phyloP scores from a whole-genome alignment of 1,140 invertebrate species.

The Drosophila equinoxialis region DNA sequence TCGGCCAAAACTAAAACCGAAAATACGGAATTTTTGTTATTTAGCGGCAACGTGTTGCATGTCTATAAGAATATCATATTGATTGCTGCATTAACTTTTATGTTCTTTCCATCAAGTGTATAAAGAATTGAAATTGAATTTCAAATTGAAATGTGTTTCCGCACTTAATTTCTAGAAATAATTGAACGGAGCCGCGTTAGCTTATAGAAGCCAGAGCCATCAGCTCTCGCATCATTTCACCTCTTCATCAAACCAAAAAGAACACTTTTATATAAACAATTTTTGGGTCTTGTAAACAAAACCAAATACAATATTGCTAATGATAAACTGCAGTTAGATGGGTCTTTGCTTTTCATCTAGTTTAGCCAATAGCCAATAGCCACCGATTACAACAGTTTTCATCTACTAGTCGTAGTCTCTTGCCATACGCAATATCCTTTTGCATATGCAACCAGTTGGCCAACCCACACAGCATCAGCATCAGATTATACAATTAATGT shows the following conservation, averaged over 20 bases:
- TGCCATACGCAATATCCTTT: conserved; percentile 7
- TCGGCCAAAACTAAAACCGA: not conserved
- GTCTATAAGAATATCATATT: conserved; percentile 23
- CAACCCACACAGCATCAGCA: conserved; percentile 2
- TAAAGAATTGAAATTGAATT: conserved; percentile 12
- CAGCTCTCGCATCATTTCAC: conserved; percentile 15
- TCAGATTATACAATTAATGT: not conserved
- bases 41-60: conserved; percentile 61
- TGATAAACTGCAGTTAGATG: conserved; percentile 40
- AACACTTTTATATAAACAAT: conserved; percentile 54
- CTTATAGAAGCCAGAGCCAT: conserved; percentile 45
- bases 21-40: not conserved
- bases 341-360: conserved; percentile 1
- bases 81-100: conserved; percentile 49
- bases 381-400: not conserved
- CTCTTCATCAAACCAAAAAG: conserved; percentile 27
- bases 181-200: conserved; percentile 25
- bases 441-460: not conserved
- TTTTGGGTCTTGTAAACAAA: conserved; percentile 60
- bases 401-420: not conserved
- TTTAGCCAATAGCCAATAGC: not conserved
- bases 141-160: conserved; percentile 62
- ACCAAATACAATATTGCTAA: conserved; percentile 24
- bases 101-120: conserved; percentile 37
- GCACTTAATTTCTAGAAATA: conserved; percentile 47